Conservation (phyloP, 2,113 vertebrate genomes). For the Oncorhynchus tshawytscha region DNA sequence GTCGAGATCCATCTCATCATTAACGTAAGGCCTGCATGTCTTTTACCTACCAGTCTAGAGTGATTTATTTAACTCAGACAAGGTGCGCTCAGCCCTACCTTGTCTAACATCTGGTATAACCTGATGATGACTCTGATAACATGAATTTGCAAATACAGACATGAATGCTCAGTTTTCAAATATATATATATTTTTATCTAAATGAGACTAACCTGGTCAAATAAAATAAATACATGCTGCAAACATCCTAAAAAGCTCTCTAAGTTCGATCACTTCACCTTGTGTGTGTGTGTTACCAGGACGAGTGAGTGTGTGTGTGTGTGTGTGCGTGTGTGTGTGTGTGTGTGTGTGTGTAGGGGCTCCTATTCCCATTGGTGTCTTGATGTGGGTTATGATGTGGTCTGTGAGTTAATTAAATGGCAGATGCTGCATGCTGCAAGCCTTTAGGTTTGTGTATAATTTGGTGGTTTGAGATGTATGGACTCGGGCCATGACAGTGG, state of each 20-base stretch:
- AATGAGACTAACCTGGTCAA: too few relatives aligned
- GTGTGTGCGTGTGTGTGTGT: too few relatives aligned
- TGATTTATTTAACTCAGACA: background rate
- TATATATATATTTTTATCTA: too few relatives aligned
- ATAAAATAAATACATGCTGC: too few relatives aligned
- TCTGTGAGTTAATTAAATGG: slow-evolving; percentile 6
- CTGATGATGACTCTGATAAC: background rate
- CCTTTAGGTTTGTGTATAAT: background rate
- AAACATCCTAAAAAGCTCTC: too few relatives aligned
- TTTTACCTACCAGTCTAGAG: background rate
- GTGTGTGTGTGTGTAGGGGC: too few relatives aligned
- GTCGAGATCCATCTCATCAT: background rate
- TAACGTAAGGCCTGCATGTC: background rate
- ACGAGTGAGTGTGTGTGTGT: too few relatives aligned
- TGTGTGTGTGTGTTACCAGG: too few relatives aligned
- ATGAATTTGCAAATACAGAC: background rate
- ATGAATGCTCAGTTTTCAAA: background rate
- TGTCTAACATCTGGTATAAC: background rate
- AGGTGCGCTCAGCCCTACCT: background rate
- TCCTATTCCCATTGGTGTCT: background rate
- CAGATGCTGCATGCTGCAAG: background rate
- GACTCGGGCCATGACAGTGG: background rate
- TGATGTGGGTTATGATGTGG: background rate
- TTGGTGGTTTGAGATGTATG: background rate
- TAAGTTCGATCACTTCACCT: too few relatives aligned